These are phyloP conservation scores for Campaea margaritaria DNA, from an alignment of 2,888 invertebrate genomes.

Conservation along the genomic window DNA sequence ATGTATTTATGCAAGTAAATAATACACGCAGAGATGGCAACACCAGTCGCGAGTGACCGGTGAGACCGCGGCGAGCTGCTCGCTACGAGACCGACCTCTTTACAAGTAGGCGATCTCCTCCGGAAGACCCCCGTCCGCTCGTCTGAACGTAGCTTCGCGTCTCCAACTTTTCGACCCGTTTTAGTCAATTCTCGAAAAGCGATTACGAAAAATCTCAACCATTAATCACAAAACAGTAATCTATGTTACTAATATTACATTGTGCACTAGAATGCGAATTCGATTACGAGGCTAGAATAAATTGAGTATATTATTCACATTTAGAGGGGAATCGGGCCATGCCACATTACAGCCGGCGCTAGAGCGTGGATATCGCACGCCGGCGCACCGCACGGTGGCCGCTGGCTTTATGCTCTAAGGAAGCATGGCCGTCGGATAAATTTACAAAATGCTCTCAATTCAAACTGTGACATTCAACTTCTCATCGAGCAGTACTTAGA, in stretches of 20 bases:
- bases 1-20: not conserved
- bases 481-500: conserved; percentile 67
- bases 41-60: conserved; percentile 17
- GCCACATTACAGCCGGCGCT: conserved; percentile 63
- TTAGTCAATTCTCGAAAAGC: conserved; percentile 42
- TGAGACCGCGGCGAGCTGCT: conserved; percentile 15
- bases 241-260: conserved; percentile 59
- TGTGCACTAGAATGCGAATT: conserved; percentile 65
- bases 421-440: conserved; percentile 66
- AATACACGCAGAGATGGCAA: conserved; percentile 21
- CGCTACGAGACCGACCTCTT: conserved; percentile 18
- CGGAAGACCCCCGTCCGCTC: conserved; percentile 25
- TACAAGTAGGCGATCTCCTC: conserved; percentile 8
- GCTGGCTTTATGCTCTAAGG: conserved; percentile 61
- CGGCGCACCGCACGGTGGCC: conserved; percentile 45
- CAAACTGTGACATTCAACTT: conserved; percentile 66
- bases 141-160: conserved; percentile 15
- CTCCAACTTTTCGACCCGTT: conserved; percentile 25
- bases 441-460: conserved; percentile 67
- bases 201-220: conserved; percentile 50
- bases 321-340: conserved; percentile 63
- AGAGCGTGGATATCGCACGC: not conserved
- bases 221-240: conserved; percentile 58
- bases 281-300: conserved; percentile 54
- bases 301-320: conserved; percentile 62